Percentiles rank a stretch among this genome's conserved stretches.
Conservation (phyloP, 2,888 invertebrate species). For the Hyppa rectilinea region DNA sequence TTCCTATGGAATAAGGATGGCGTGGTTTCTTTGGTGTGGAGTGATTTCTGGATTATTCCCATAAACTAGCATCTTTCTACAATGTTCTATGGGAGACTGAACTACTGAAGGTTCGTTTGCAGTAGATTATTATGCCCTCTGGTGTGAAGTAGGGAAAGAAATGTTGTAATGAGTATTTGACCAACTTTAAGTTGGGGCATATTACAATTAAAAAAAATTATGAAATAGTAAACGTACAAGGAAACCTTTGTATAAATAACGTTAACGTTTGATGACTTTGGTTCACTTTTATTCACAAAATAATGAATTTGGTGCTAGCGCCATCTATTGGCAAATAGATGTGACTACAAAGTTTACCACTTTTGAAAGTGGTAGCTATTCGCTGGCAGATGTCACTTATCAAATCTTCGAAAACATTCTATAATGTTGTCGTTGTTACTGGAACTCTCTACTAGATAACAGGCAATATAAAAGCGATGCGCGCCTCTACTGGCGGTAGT, state of each 20-base stretch:
- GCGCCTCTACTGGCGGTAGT: conserved; percentile 63
- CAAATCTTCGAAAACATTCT: conserved; percentile 48
- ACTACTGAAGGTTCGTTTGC: conserved; percentile 13
- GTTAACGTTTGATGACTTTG: neutral
- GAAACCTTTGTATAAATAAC: neutral
- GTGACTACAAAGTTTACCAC: neutral
- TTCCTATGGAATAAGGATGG: neutral
- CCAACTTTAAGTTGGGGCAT: no score
- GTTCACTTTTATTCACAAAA: no score
- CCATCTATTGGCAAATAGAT: conserved; percentile 38
- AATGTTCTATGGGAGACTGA: conserved; percentile 47
- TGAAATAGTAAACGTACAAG: neutral
- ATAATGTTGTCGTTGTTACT: conserved; percentile 51
- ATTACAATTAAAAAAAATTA: neutral
- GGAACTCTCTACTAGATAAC: conserved; percentile 12
- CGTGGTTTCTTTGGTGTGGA: neutral
- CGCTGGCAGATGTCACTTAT: conserved; percentile 54
- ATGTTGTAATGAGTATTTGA: neutral
- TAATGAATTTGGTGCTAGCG: neutral
- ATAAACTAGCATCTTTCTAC: conserved; percentile 19
- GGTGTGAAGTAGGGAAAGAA: conserved; percentile 17
- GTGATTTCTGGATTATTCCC: conserved; percentile 45
- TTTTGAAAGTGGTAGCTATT: conserved; percentile 32
- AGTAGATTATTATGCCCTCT: conserved; percentile 33
- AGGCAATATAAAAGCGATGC: conserved; percentile 74